phyloP scores from a whole-genome alignment of 2,888 invertebrate genomes.

The Augiades crinisus region DNA sequence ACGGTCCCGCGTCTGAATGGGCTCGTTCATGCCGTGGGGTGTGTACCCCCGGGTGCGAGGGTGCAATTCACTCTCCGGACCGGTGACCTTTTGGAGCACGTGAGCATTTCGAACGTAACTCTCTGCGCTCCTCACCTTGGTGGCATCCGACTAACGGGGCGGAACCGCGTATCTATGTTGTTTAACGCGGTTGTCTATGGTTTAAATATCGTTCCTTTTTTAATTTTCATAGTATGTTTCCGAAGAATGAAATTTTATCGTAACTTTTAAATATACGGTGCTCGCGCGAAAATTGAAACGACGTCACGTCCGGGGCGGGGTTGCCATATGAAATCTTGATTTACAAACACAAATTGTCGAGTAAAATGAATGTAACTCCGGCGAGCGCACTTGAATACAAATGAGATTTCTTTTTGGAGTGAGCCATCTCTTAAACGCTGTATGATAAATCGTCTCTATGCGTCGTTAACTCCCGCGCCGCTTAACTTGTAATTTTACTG shows the following conservation, averaged over 20 bases:
- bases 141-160: constrained; percentile 61
- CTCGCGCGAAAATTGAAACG: not conserved
- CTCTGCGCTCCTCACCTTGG: constrained; percentile 51
- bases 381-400: constrained; percentile 60
- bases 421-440: constrained; percentile 65
- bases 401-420: constrained; percentile 70
- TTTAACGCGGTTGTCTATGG: not conserved
- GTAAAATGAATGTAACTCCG: constrained; percentile 65
- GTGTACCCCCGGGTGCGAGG: constrained; percentile 49
- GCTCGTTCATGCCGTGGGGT: constrained; percentile 48
- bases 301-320: too few species aligned
- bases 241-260: too few species aligned
- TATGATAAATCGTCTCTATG: constrained; percentile 71
- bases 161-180: constrained; percentile 32
- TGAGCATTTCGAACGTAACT: constrained; percentile 34
- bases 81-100: constrained; percentile 41
- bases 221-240: too few species aligned
- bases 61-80: constrained; percentile 42
- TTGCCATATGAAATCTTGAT: constrained; percentile 46
- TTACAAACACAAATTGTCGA: constrained; percentile 71
- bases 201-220: too few species aligned
- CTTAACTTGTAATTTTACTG: constrained; percentile 68
- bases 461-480: constrained; percentile 68
- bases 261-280: too few species aligned
- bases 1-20: constrained; percentile 62